A percentile compares a stretch with the other conserved stretches of the same genome.
These are phyloP conservation scores for Pollenia griseotomentosa DNA, from an alignment of 2,888 invertebrate genomes.

Conservation along the genomic window DNA sequence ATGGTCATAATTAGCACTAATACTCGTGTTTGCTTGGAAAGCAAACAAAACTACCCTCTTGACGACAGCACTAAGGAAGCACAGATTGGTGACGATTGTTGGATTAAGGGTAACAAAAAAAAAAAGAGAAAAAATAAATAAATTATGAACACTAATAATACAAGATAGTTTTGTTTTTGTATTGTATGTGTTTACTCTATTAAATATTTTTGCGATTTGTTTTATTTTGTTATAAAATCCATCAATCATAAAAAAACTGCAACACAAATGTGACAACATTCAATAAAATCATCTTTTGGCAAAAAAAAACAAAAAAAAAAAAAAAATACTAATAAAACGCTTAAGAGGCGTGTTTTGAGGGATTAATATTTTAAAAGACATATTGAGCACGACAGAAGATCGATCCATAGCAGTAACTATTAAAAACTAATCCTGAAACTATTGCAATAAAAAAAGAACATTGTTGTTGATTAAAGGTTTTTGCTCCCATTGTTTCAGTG, in stretches of 20 bases:
- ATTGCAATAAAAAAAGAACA: no score
- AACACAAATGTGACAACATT: slow-evolving; percentile 55
- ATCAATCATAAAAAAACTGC: slow-evolving; percentile 61
- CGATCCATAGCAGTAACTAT: slow-evolving; percentile 30
- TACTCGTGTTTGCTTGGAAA: slow-evolving; percentile 40
- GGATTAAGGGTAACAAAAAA: slow-evolving; percentile 52
- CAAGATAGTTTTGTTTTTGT: slow-evolving; percentile 9
- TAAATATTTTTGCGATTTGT: slow-evolving; percentile 32
- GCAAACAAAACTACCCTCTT: slow-evolving; percentile 49
- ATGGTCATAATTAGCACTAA: slow-evolving; percentile 73
- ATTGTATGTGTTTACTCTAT: neutral
- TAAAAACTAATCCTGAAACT: neutral
- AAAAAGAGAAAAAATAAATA: neutral
- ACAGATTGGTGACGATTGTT: slow-evolving; percentile 33
- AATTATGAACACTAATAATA: neutral
- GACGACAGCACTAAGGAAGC: slow-evolving; percentile 2
- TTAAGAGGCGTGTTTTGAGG: slow-evolving; percentile 60
- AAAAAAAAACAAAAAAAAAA: neutral
- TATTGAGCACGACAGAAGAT: slow-evolving; percentile 53
- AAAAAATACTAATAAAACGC: slow-evolving; percentile 40
- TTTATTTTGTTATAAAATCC: slow-evolving; percentile 44
- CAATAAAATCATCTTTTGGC: slow-evolving; percentile 32
- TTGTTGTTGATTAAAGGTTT: no score
- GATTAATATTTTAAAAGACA: slow-evolving; percentile 53
- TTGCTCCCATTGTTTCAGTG: no score